Percentiles rank a stretch among this genome's conserved stretches.
These are phyloP conservation scores for Tortrix viridana DNA, from an alignment of 2,888 invertebrate genomes.

Conservation along the genomic window DNA sequence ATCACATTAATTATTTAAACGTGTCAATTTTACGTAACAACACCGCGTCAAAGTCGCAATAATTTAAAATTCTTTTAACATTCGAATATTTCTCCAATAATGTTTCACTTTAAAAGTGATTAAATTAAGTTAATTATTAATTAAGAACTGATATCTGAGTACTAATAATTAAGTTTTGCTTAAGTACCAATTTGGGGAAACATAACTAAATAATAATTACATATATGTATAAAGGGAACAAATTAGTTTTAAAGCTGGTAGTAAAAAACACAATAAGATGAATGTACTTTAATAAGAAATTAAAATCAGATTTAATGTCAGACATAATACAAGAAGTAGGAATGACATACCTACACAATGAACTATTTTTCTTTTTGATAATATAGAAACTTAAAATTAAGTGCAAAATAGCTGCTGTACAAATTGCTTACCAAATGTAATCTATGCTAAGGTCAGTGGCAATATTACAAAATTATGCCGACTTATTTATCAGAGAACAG, in stretches of 20 bases:
- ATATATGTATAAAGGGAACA: not conserved
- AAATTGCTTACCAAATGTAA: slow-evolving; percentile 12
- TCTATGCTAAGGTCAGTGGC: not conserved
- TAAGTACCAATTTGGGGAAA: not conserved
- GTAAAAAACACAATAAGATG: too few species aligned
- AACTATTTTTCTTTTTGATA: too few species aligned
- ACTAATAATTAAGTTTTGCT: not conserved
- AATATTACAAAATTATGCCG: too few species aligned
- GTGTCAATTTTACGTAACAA: slow-evolving; percentile 45
- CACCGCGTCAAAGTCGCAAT: slow-evolving; percentile 43
- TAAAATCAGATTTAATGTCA: too few species aligned
- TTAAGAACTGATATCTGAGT: slow-evolving; percentile 25
- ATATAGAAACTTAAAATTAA: too few species aligned
- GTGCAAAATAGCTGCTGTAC: too few species aligned
- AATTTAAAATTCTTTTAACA: slow-evolving; percentile 38
- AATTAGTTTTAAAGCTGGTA: too few species aligned
- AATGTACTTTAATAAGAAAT: too few species aligned
- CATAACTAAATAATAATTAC: not conserved
- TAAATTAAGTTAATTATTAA: slow-evolving; percentile 5
- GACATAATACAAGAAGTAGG: too few species aligned
- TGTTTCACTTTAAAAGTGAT: slow-evolving; percentile 32
- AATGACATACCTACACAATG: too few species aligned
- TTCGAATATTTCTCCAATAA: slow-evolving; percentile 25
- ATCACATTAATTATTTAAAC: slow-evolving; percentile 34
- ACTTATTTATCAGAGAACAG: slow-evolving; percentile 32